Conservation (phyloP, 2,113 vertebrate species). For the Megaleporinus macrocephalus region DNA sequence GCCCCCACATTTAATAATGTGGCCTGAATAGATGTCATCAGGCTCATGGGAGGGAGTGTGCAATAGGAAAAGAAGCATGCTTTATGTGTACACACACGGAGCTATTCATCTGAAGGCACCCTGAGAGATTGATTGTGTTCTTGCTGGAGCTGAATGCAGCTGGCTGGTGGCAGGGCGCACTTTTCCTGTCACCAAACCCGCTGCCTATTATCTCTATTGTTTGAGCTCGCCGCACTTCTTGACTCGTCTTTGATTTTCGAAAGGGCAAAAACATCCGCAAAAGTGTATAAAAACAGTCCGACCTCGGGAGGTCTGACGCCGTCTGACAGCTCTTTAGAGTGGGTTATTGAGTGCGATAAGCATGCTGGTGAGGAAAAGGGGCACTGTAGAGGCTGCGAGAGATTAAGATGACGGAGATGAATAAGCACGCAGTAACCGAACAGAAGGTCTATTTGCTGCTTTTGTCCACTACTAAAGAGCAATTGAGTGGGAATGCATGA, state of each 20-base stretch:
- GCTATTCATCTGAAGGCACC: slow-evolving; percentile 38
- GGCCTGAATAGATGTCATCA: slow-evolving; percentile 36
- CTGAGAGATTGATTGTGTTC: slow-evolving; percentile 44
- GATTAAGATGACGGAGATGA: slow-evolving; percentile 17
- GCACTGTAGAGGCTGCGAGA: not conserved
- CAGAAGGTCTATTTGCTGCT: not conserved
- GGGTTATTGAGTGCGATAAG: slow-evolving; percentile 10
- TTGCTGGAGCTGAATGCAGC: slow-evolving; percentile 49
- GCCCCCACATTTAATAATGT: slow-evolving; percentile 37
- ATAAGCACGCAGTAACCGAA: not conserved
- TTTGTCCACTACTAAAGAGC: not conserved
- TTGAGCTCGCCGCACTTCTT: slow-evolving; percentile 38
- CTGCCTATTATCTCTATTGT: slow-evolving; percentile 50
- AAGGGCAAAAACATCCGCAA: slow-evolving; percentile 47
- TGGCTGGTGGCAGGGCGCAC: slow-evolving; percentile 32
- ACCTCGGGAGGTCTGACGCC: slow-evolving; percentile 15
- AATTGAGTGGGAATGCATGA: not conserved
- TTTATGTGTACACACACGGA: slow-evolving; percentile 38
- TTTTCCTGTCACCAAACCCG: slow-evolving; percentile 35
- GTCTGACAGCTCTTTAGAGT: slow-evolving; percentile 35
- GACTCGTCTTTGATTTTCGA: slow-evolving; percentile 43
- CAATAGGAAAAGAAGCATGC: slow-evolving; percentile 22
- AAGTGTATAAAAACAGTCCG: slow-evolving; percentile 11
- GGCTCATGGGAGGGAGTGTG: slow-evolving; percentile 24
- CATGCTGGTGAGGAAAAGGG: not conserved